Base-by-base conservation (phyloP, 2,888 invertebrate species). In the Panopea generosa region DNA sequence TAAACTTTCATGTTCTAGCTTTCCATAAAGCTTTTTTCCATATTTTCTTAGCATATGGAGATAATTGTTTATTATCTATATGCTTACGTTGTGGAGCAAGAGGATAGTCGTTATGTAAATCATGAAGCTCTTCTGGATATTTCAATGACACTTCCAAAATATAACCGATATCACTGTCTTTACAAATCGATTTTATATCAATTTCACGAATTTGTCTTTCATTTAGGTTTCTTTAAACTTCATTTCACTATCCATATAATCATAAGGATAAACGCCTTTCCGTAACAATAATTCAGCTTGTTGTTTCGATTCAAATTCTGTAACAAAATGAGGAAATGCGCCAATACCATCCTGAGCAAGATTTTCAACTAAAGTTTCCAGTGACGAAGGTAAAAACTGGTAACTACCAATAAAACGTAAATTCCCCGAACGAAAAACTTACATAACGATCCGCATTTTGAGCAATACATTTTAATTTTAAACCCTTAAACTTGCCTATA, bases 261-360 rank as follows among this genome's bases (percentile, higher is more conserved):
- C 53, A 53, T 65, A 72, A 1, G 71, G 71, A 60, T 53, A 72
- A 9, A 65, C 65, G 33, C 71, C 71, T 52, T 72, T 72, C 22
- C 71, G 65, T 6, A 66, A 18, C 1, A 72, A 43, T 3, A 72
- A 33, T n/a, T 24, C 20, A 2, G 59, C 38, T n/a, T 60, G 38
- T 24, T 40, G 22, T 24, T 56, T 22, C 1, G 20, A 22, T 50
- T 18, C 38, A 38, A 18, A 26, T 60, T 65, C 65, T 2, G 55
- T 24, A 33, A 56, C 49, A 2, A 56, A 4, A 40, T 27, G 55
- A 1, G 47, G 49, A 22, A 70, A 55, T 1, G 49, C 49, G 26
- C 20, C 4, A 24, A 62, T 55, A 29, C 57, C 62, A 26, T 70
- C 47, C 49, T 62, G 20, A 24, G 49, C 55, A 24, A 70, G 45